Percentiles rank a stretch among this genome's conserved stretches.
Conservation (phyloP, 2,888 invertebrate genomes). For the Euplexia lucipara region DNA sequence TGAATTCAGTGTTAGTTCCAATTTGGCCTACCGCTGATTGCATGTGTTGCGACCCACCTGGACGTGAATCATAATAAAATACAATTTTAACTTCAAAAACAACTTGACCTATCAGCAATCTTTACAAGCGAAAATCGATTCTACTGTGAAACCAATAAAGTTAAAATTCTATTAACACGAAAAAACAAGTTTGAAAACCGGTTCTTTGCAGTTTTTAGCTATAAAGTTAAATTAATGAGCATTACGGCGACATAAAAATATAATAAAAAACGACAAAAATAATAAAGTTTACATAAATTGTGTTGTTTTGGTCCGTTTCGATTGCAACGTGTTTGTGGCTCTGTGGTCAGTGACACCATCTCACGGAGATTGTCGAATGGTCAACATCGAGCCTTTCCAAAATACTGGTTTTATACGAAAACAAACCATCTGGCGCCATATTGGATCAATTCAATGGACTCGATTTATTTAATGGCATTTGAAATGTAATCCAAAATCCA, state of each 20-base stretch:
- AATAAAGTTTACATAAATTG: conserved; percentile 52
- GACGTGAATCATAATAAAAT: conserved; percentile 43
- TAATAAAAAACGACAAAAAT: conserved; percentile 19
- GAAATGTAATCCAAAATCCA: conserved; percentile 2
- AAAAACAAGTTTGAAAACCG: conserved; percentile 25
- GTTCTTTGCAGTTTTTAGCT: conserved; percentile 53
- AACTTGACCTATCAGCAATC: conserved; percentile 70
- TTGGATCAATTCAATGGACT: conserved; percentile 20
- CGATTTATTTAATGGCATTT: conserved; percentile 15
- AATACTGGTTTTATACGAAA: conserved; percentile 23
- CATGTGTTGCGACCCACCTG: conserved; percentile 16
- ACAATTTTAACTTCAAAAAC: conserved; percentile 69
- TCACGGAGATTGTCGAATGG: conserved; percentile 10
- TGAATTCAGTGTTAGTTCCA: neutral
- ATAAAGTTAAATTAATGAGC: conserved; percentile 49
- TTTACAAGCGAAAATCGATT: conserved; percentile 26
- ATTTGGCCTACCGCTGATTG: conserved; percentile 8
- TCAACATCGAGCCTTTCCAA: conserved; percentile 12
- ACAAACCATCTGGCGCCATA: conserved; percentile 38
- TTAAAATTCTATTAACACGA: conserved; percentile 16
- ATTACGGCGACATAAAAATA: conserved; percentile 35
- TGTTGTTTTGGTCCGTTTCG: conserved; percentile 46
- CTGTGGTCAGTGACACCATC: conserved; percentile 38
- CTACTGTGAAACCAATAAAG: conserved; percentile 1
- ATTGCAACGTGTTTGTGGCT: conserved; percentile 31